phyloP scores from a whole-genome alignment of 1,140 invertebrate genomes.

The Nymphalis io region DNA sequence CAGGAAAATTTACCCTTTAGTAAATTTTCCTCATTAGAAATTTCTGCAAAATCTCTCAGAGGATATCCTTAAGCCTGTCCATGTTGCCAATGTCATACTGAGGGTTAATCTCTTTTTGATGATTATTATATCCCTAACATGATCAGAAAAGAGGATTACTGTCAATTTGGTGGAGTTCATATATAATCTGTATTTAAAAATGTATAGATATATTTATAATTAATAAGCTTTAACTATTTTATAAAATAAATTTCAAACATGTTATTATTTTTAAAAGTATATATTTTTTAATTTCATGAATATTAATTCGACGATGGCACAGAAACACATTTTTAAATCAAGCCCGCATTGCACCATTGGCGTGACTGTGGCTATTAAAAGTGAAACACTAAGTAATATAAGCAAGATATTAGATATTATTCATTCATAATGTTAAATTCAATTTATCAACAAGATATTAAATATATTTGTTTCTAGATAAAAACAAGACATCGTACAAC shows the following conservation, averaged over 20 bases:
- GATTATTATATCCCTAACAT: background rate
- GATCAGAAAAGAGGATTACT: background rate
- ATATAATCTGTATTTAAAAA: background rate
- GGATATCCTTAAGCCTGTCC: constrained; percentile 8
- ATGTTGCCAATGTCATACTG: constrained; percentile 1
- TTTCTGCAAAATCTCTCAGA: background rate
- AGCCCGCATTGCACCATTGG: constrained; percentile 4
- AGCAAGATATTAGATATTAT: too few relatives aligned
- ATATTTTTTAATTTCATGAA: background rate
- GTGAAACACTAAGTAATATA: background rate
- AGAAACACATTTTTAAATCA: background rate
- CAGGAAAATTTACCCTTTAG: too few relatives aligned
- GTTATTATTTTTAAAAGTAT: background rate
- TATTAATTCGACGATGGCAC: background rate
- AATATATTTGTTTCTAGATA: constrained; percentile 22
- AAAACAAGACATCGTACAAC: constrained; percentile 78
- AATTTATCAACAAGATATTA: too few relatives aligned
- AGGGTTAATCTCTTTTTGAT: constrained; percentile 6
- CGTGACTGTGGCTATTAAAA: background rate
- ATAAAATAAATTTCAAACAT: background rate
- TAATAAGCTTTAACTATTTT: background rate
- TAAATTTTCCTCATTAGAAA: constrained; percentile 16
- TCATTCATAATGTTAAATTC: too few relatives aligned
- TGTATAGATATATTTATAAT: background rate
- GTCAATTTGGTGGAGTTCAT: background rate